Evolutionary conservation across 2,797 vertebrate species (phyloP).

Genomic region (Iguana delicatissima): DNA sequence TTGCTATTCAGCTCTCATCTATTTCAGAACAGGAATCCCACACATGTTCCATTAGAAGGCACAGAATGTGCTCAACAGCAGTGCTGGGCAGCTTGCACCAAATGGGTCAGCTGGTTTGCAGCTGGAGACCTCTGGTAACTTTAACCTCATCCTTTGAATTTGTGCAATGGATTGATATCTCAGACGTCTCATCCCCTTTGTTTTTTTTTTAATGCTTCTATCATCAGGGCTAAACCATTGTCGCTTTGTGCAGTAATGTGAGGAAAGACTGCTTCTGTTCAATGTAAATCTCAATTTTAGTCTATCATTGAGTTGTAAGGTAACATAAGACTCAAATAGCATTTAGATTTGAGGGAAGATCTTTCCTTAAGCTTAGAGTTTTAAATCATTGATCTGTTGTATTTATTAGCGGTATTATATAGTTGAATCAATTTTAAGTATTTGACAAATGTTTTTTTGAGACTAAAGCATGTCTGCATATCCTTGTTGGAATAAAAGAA

Average conservation of each 20-base stretch:
- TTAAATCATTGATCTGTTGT: conserved; percentile 24
- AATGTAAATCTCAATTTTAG: conserved; percentile 43
- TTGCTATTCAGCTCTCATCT: background rate
- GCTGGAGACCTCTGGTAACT: conserved; percentile 36
- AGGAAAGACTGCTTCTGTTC: background rate
- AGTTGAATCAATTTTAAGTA: conserved; percentile 36
- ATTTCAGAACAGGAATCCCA: conserved; percentile 10
- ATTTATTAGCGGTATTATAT: conserved; percentile 42
- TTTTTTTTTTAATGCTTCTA: conserved; percentile 38
- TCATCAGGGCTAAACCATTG: background rate
- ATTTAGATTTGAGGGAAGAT: conserved; percentile 42
- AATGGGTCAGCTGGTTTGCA: conserved; percentile 40
- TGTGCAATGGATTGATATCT: conserved; percentile 35
- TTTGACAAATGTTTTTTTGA: conserved; percentile 25
- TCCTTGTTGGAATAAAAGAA: conserved; percentile 50
- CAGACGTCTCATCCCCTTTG: conserved; percentile 23
- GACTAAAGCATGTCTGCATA: background rate
- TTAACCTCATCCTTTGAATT: conserved; percentile 27
- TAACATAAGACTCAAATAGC: conserved; percentile 16
- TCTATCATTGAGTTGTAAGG: conserved; percentile 27
- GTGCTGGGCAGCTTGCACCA: background rate
- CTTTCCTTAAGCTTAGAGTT: conserved; percentile 34
- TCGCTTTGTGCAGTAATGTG: background rate
- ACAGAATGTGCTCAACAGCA: background rate
- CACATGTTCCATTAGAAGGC: background rate